These are phyloP conservation scores for Diploscapter pachys DNA, from an alignment of 1,140 invertebrate species.

Conservation along the genomic window DNA sequence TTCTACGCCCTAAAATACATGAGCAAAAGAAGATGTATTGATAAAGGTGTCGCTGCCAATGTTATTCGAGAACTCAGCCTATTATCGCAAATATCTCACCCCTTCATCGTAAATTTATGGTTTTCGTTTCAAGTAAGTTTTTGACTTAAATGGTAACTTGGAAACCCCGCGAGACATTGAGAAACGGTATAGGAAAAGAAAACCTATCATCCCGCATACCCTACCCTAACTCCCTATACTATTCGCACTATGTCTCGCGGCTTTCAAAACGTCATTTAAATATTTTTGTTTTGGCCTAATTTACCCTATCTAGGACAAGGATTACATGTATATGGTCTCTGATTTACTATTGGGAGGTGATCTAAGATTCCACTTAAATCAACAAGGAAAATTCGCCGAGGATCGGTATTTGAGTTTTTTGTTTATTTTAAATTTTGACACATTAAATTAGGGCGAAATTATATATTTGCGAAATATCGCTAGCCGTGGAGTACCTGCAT, in stretches of 20 bases:
- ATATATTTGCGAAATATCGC: constrained; percentile 75
- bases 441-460: constrained; percentile 60
- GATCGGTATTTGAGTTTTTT: constrained; percentile 50
- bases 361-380: constrained; percentile 77
- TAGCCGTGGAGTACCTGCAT: constrained; percentile 78
- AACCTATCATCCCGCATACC: no score
- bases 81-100: constrained; percentile 75
- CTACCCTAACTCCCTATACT: no score
- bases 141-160: no score
- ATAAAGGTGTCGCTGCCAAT: constrained; percentile 67
- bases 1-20: constrained; percentile 91
- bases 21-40: constrained; percentile 75
- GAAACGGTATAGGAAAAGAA: no score
- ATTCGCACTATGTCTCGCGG: no score
- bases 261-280: no score
- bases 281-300: no score
- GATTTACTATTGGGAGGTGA: constrained; percentile 81
- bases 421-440: no score
- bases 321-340: constrained; percentile 85
- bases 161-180: no score
- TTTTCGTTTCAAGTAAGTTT: constrained; percentile 78
- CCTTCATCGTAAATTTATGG: constrained; percentile 84
- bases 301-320: constrained; percentile 69
- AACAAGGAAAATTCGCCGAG: constrained; percentile 74
- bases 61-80: constrained; percentile 81